Evolutionary conservation across 2,888 invertebrate genomes (phyloP), one percentile per base, ranked within the genome.

Genomic region (Cerastoderma edule): DNA sequence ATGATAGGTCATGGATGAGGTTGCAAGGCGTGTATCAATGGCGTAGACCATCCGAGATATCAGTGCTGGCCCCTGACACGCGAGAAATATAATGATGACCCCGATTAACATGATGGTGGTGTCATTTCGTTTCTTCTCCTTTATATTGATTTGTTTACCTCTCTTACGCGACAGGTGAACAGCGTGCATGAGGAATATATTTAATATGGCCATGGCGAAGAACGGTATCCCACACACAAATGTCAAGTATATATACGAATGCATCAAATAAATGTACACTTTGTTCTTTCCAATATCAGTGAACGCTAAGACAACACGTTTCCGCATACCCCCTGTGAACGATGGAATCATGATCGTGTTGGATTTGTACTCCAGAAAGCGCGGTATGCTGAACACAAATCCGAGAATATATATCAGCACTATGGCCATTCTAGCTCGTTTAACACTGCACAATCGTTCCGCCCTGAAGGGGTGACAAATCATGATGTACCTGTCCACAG

Each of bases 71-170:
- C 90, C 91, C 83, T 93, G 92, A 76, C 93, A 93, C 24, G 91
- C 88, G 67, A 93, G 89, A 85, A 93, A 93, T 60, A 92, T 86
- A n/a, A 92, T 83, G 48, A 93, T 88, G 6, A 93, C 92, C 27
- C 92, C 89, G 33, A 93, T 92, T 22, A 93, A 86, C 93, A 93
- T 93, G 44, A 92, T 81, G 1, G 92, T 93, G 0, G 92, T 93
- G 80, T 93, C 92, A 72, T 91, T 92, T 19, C 92, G 86, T 46
- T 89, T 89, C 63, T 88, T 88, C 77, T 92, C 92, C 24, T 88
- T 86, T 0, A 89, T 88, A 75, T 91, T 91, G 10, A 92, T 90
- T 67, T 88, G 84, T 44, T 87, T 80, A 27, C 91, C 91, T 33
- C 89, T 89, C 39, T 85, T 83, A 19, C 90, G 81, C 0, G 92